Base-by-base conservation (phyloP, 2,113 vertebrate genomes). In the Rhipidura dahli region DNA sequence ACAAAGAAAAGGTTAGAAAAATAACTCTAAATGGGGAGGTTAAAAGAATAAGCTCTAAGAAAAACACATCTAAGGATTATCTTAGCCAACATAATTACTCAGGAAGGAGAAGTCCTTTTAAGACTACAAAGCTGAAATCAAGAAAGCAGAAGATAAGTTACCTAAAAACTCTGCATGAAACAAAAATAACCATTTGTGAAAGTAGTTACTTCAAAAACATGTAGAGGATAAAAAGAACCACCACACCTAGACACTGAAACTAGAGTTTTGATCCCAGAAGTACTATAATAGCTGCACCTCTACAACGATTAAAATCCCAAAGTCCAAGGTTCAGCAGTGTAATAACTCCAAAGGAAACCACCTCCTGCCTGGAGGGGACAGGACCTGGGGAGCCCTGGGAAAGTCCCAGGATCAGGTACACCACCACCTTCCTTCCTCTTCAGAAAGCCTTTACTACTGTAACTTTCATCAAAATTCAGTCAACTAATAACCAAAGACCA, bases 1-100 rank as follows among this genome's bases (percentile, higher is more conserved):
- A 96, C 91, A 93, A 73, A 78, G 83, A 89, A 95, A 73, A 94
- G 85, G 83, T 96, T 94, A 95, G 65, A 56, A 96, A 95, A 97
- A 95, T 97, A 97, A 89, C 60, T 90, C 64, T 93, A 90, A 95
- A 90, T 27, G 92, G 64, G 39, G 64, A 92, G 40, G 56, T 90
- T 93, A 93, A 91, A 88, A 90, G 92, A 95, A 83, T 90, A 92
- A 90, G n/a, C 44, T 89, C 44, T 68, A 83, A 94, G 18, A 86
- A 87, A 94, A 94, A 96, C 72, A 65, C 22, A 94, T 81, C 28
- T 79, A 87, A 56, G 54, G n/a, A 88, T 90, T 91, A 94, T 94
- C 82, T 88, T 73, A 59, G 68, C 82, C 76, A 93, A 94, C 18
- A 17, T 71, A 95, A 95, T 68, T 92, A 87, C 44, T 56, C 27